A percentile compares a stretch with the other conserved stretches of the same genome.
Conservation (phyloP, 1,140 invertebrate genomes). For the Drosophila ogumai region DNA sequence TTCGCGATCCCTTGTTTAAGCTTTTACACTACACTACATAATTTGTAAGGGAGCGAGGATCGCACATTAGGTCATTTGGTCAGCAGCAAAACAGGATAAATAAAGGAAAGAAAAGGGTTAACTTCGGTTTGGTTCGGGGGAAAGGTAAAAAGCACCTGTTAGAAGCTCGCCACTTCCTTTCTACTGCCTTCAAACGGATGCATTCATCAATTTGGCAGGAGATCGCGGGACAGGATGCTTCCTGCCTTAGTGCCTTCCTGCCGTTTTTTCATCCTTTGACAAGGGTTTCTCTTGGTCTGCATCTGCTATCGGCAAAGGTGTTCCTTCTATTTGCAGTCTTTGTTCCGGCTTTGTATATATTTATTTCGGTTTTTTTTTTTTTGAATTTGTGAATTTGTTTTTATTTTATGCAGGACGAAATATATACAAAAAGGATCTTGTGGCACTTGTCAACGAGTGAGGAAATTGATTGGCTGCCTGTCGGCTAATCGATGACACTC, state of each 20-base stretch:
- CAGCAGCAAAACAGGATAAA: constrained; percentile 23
- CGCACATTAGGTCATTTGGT: constrained; percentile 80
- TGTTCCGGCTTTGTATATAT: constrained; percentile 18
- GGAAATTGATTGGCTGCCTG: constrained; percentile 78
- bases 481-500: constrained; percentile 77
- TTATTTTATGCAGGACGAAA: neutral
- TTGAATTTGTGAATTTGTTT: neutral
- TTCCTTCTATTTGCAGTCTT: constrained; percentile 30
- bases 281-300: constrained; percentile 53
- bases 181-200: constrained; percentile 74
- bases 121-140: neutral
- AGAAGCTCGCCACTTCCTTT: constrained; percentile 63
- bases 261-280: constrained; percentile 46
- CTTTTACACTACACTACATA: constrained; percentile 68
- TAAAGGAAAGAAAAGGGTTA: constrained; percentile 1
- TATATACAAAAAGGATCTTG: constrained; percentile 34
- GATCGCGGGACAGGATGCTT: constrained; percentile 61
- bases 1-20: constrained; percentile 50
- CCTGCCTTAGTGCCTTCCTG: constrained; percentile 18
- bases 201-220: constrained; percentile 82
- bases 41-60: constrained; percentile 49
- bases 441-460: constrained; percentile 66
- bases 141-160: constrained; percentile 62
- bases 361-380: neutral
- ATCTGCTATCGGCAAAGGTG: constrained; percentile 58